These are phyloP conservation scores for Drosophila monieri DNA, from an alignment of 2,888 invertebrate genomes.

Conservation along the genomic window DNA sequence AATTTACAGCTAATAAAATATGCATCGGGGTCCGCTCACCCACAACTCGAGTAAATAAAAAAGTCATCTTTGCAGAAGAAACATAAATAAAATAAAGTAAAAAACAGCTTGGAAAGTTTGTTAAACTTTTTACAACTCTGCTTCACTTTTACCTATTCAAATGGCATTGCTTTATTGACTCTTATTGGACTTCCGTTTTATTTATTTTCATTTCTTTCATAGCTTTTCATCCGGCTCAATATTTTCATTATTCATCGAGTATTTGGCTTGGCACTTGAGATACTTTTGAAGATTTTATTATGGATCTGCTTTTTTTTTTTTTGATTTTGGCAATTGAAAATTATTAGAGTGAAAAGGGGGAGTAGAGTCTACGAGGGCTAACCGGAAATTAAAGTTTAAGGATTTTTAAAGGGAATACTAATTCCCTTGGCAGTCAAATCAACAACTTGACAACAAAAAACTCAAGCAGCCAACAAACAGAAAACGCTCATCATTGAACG, in stretches of 20 bases:
- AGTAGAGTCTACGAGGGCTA: not conserved
- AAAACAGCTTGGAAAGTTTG: constrained; percentile 30
- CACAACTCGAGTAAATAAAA: constrained; percentile 44
- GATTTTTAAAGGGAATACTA: not conserved
- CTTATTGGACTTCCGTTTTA: constrained; percentile 42
- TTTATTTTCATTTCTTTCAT: constrained; percentile 30
- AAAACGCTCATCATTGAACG: constrained; percentile 31
- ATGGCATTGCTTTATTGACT: constrained; percentile 23
- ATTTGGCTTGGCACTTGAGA: constrained; percentile 47
- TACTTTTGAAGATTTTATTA: constrained; percentile 26
- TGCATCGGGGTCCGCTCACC: constrained; percentile 69
- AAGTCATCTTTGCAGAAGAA: not conserved
- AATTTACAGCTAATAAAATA: constrained; percentile 81
- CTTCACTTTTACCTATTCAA: constrained; percentile 39
- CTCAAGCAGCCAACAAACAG: constrained; percentile 15
- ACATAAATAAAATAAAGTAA: not conserved
- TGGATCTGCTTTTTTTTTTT: constrained; percentile 22
- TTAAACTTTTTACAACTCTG: constrained; percentile 28
- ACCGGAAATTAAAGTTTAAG: not conserved
- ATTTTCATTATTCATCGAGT: constrained; percentile 44
- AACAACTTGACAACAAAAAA: constrained; percentile 6
- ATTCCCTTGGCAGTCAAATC: too few relatives aligned
- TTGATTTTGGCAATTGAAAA: constrained; percentile 26
- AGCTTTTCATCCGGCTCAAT: constrained; percentile 39
- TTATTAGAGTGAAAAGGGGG: not conserved